Conservation (phyloP, 1,140 invertebrate species). For the Sarcophaga bullata region DNA sequence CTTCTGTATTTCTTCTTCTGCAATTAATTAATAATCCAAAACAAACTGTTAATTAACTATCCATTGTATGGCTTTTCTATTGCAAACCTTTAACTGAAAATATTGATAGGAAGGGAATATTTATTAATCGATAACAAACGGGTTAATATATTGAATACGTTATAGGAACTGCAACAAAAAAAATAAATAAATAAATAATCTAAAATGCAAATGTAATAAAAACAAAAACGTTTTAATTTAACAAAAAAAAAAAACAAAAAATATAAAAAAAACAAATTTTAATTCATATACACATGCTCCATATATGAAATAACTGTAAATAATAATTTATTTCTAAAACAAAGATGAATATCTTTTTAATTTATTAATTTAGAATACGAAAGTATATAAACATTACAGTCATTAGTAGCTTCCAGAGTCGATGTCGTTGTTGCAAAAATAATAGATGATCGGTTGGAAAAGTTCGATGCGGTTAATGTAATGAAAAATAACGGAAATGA, state of each 20-base stretch:
- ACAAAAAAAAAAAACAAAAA: not conserved
- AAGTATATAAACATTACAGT: not conserved
- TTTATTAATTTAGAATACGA: not conserved
- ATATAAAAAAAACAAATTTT: not conserved
- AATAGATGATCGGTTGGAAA: not conserved
- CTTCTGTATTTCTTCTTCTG: no score
- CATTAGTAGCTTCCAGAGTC: no score
- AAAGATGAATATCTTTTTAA: not conserved
- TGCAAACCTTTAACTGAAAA: no score
- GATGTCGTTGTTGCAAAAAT: not conserved
- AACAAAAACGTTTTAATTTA: not conserved
- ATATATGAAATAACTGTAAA: not conserved
- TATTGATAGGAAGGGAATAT: no score
- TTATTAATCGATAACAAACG: no score
- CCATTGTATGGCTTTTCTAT: no score
- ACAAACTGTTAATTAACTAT: no score
- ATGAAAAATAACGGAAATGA: not conserved
- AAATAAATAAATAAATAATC: not conserved
- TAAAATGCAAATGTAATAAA: not conserved
- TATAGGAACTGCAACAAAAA: not conserved
- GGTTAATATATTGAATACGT: not conserved
- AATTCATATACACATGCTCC: constrained; percentile 15
- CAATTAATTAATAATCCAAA: no score
- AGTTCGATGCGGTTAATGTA: not conserved
- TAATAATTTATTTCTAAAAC: not conserved